Percentiles rank a stretch among this genome's conserved stretches.
These are phyloP conservation scores for Pammene aurita DNA, from an alignment of 2,888 invertebrate species.

Conservation along the genomic window DNA sequence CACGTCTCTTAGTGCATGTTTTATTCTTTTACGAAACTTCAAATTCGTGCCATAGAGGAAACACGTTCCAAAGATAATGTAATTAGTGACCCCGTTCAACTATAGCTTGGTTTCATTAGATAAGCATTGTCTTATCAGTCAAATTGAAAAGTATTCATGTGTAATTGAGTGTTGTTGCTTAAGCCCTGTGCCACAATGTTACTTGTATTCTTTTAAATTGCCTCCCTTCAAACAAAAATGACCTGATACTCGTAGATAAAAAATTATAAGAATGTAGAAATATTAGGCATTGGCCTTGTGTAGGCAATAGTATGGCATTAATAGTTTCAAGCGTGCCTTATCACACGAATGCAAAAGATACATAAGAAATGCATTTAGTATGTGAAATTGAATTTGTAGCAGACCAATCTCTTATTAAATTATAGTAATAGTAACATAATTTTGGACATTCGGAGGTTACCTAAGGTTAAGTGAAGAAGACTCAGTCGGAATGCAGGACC, in stretches of 20 bases:
- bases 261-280: constrained; percentile 1
- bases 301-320: constrained; percentile 14
- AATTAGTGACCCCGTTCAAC: constrained; percentile 36
- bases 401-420: not conserved
- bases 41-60: not conserved
- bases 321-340: constrained; percentile 33
- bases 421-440: not conserved
- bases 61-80: constrained; percentile 21
- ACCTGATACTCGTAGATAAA: not conserved
- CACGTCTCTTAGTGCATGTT: constrained; percentile 11
- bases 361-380: not conserved
- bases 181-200: constrained; percentile 16
- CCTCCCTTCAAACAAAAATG: not conserved
- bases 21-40: not conserved
- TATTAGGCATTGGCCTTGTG: constrained; percentile 18
- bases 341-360: not conserved
- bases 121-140: constrained; percentile 34
- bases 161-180: constrained; percentile 21
- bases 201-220: not conserved
- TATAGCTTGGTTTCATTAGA: constrained; percentile 36
- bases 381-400: not conserved
- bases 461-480: no score
- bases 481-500: no score
- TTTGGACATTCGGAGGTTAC: no score
- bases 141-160: constrained; percentile 28